Percentiles rank a stretch among this genome's conserved stretches.
phyloP scores from a whole-genome alignment of 2,888 invertebrate genomes.

The Phlogophora meticulosa region DNA sequence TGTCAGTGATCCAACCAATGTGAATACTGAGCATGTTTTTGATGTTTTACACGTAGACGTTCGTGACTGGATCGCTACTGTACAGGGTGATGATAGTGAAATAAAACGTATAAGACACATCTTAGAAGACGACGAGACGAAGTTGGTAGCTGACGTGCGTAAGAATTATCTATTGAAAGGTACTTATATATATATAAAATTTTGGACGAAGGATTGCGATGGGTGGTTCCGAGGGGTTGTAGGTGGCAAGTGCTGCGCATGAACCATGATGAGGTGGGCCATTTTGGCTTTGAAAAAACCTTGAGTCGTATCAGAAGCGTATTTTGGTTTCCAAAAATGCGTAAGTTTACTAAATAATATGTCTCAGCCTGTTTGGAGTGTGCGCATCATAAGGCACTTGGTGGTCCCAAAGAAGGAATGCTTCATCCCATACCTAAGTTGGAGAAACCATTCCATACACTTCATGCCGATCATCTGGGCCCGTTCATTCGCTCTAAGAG shows the following conservation, averaged over 20 bases:
- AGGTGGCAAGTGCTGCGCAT: too few relatives aligned
- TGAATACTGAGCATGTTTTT: slow-evolving; percentile 65
- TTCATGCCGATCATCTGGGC: slow-evolving; percentile 33
- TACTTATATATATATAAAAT: slow-evolving; percentile 11
- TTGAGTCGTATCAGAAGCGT: slow-evolving; percentile 1
- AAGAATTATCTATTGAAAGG: slow-evolving; percentile 29
- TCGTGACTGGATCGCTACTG: slow-evolving; percentile 30
- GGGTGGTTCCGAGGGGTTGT: slow-evolving; percentile 30
- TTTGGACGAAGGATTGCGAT: background rate
- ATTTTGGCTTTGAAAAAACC: slow-evolving; percentile 14
- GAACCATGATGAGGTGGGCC: background rate
- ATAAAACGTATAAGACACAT: slow-evolving; percentile 15
- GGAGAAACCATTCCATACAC: slow-evolving; percentile 27
- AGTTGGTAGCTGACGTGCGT: slow-evolving; percentile 6
- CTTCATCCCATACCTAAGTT: slow-evolving; percentile 29
- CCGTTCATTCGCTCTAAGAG: slow-evolving; percentile 31
- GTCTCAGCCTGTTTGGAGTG: slow-evolving; percentile 31
- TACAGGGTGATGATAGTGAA: slow-evolving; percentile 24
- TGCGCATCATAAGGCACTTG: slow-evolving; percentile 21
- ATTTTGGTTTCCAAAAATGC: slow-evolving; percentile 11
- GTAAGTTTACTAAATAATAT: slow-evolving; percentile 2
- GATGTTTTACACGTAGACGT: slow-evolving; percentile 3
- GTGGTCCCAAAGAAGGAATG: slow-evolving; percentile 17
- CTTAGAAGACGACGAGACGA: background rate
- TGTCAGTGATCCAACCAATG: slow-evolving; percentile 45